phyloP scores from a whole-genome alignment of 2,888 invertebrate genomes.

The Ophion ellenae region DNA sequence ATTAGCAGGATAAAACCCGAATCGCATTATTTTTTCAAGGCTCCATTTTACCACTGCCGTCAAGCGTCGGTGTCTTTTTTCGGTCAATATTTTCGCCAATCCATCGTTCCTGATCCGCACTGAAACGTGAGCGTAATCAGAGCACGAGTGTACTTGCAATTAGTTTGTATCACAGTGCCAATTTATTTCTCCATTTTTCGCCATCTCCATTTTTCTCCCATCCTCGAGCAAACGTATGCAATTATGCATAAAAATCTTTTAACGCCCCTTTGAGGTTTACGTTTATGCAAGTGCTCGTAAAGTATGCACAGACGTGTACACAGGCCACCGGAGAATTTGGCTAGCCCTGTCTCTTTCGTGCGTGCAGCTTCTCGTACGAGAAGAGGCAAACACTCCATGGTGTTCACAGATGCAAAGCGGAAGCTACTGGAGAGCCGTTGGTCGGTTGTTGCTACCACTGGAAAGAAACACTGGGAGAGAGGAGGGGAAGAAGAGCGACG shows the following conservation, averaged over 20 bases:
- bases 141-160: no score
- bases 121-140: no score
- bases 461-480: constrained; percentile 6
- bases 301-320: constrained; percentile 5
- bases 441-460: constrained; percentile 67
- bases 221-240: not conserved
- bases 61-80: not conserved
- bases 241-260: constrained; percentile 31
- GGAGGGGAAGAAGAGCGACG: constrained; percentile 61
- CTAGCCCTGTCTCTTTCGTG: constrained; percentile 17
- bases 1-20: not conserved
- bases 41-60: not conserved
- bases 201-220: not conserved
- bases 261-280: not conserved
- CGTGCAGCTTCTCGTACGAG: not conserved
- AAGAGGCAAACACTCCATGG: constrained; percentile 18
- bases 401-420: constrained; percentile 42
- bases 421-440: constrained; percentile 63
- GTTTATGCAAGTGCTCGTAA: constrained; percentile 11
- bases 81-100: no score
- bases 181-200: not conserved
- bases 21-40: not conserved
- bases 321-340: constrained; percentile 4
- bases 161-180: not conserved
- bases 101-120: no score